Evolutionary conservation across 2,113 vertebrate genomes (phyloP).

Genomic region (Pygoscelis antarcticus): DNA sequence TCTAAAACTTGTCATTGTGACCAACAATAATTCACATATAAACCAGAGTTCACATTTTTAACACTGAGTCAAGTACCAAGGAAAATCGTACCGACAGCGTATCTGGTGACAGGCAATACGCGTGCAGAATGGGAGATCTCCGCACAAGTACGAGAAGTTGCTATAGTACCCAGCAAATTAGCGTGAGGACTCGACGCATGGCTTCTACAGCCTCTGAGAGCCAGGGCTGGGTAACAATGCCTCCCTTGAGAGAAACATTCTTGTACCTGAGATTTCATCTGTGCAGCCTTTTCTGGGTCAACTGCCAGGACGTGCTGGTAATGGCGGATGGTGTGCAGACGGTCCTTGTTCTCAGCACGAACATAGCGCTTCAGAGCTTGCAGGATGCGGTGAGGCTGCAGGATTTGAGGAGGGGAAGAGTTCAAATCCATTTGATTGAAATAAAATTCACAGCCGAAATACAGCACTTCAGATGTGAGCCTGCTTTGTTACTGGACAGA

Average conservation of each 20-base stretch:
- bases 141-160: neutral
- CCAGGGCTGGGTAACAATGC: neutral
- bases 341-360: constrained; percentile 94
- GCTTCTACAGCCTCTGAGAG: neutral
- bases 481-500: neutral
- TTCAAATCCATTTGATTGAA: neutral
- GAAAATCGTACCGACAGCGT: fast-evolving
- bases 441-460: neutral
- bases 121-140: neutral
- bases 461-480: neutral
- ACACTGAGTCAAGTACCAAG: neutral
- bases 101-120: neutral
- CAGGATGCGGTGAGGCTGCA: constrained; percentile 92
- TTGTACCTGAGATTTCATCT: constrained; percentile 96
- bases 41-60: neutral
- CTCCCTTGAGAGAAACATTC: neutral
- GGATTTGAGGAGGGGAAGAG: neutral
- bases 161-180: neutral
- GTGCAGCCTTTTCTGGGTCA: constrained; percentile 94
- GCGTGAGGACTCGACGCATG: fast-evolving
- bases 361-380: constrained; percentile 91
- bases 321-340: constrained; percentile 94
- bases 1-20: neutral
- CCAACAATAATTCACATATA: neutral
- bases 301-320: constrained; percentile 97